Percentiles rank a stretch among this genome's conserved stretches.
Evolutionary conservation across 2,113 vertebrate genomes (phyloP).

Genomic region (Paracanthobrama guichenoti): DNA sequence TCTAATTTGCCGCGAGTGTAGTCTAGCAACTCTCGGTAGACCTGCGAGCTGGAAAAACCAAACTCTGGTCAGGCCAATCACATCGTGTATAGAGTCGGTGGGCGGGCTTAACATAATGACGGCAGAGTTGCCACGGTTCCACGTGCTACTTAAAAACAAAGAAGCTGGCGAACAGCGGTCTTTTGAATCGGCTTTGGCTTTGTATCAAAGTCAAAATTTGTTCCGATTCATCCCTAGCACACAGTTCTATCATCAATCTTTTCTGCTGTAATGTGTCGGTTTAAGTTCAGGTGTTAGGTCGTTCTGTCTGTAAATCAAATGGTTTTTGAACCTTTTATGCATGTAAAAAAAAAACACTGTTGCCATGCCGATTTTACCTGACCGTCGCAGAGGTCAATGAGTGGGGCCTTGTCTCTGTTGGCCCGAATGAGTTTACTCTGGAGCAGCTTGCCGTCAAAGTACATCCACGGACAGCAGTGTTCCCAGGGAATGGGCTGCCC

Average conservation of each 20-base stretch:
- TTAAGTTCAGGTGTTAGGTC: neutral
- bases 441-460: slow-evolving; percentile 94
- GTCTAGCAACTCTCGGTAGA: too few relatives aligned
- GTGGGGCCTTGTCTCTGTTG: slow-evolving; percentile 90
- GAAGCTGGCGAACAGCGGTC: too few relatives aligned
- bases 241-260: neutral
- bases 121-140: too few relatives aligned
- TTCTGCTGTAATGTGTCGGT: neutral
- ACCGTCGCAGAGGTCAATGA: slow-evolving; percentile 99
- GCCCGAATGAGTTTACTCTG: slow-evolving; percentile 92
- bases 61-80: too few relatives aligned
- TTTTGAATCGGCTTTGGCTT: too few relatives aligned
- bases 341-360: neutral
- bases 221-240: too few relatives aligned
- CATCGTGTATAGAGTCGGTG: too few relatives aligned
- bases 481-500: slow-evolving; percentile 96
- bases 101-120: too few relatives aligned
- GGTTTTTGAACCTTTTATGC: neutral
- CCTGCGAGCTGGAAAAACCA: too few relatives aligned
- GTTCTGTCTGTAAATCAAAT: neutral
- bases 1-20: too few relatives aligned
- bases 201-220: neutral
- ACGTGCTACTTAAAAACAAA: too few relatives aligned
- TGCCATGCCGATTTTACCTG: slow-evolving; percentile 78
- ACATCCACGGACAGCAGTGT: slow-evolving; percentile 98